A percentile compares a stretch with the other conserved stretches of the same genome.
Evolutionary conservation across 2,113 vertebrate genomes (phyloP).

Genomic region (Colistium nudipinnis): DNA sequence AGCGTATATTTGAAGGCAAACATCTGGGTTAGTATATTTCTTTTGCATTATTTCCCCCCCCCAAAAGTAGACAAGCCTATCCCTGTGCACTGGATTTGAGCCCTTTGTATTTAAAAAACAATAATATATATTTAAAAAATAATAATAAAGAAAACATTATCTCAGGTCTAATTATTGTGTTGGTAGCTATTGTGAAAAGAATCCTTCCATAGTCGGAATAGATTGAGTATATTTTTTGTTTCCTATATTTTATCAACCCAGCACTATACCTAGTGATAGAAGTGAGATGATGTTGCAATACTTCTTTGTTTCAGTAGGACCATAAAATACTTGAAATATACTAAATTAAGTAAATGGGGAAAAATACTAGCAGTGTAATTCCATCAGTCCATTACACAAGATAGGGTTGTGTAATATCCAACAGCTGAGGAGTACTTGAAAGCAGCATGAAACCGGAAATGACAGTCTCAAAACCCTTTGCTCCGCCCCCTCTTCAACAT

Average conservation of each 20-base stretch:
- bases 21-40: no score
- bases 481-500: slow-evolving; percentile 22
- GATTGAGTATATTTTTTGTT: no score
- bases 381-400: no score
- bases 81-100: not conserved
- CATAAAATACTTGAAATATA: not conserved
- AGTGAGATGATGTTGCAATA: not conserved
- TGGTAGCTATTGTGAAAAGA: not conserved
- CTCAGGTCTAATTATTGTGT: not conserved
- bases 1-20: no score
- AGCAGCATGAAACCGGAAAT: not conserved
- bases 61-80: not conserved
- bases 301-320: not conserved
- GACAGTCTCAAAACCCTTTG: not conserved
- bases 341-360: not conserved
- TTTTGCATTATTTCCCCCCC: not conserved
- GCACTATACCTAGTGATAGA: not conserved
- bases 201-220: no score
- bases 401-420: not conserved
- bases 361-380: no score
- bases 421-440: not conserved
- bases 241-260: not conserved
- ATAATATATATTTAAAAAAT: no score
- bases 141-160: not conserved
- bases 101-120: not conserved